A percentile compares a stretch with the other conserved stretches of the same genome.
Conservation (phyloP, 1,140 invertebrate species). For the Laupala kohalensis region DNA sequence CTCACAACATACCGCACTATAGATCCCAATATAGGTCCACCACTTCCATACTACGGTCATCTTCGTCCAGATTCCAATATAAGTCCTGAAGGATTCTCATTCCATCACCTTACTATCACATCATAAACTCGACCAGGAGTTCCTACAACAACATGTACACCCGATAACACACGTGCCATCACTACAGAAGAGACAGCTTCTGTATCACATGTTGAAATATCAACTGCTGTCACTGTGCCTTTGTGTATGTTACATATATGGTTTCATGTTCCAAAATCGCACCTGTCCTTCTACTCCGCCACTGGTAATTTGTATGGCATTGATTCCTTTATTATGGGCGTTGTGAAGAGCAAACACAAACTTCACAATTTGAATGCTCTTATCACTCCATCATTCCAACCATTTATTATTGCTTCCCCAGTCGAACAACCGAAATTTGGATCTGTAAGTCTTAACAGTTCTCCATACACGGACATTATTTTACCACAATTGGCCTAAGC, state of each 20-base stretch:
- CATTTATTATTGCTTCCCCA: slow-evolving; percentile 58
- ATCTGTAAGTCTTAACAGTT: slow-evolving; percentile 68
- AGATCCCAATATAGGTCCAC: no score
- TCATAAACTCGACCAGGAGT: no score
- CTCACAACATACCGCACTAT: no score
- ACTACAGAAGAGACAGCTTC: slow-evolving; percentile 71
- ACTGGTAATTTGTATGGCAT: slow-evolving; percentile 58
- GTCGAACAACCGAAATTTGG: slow-evolving; percentile 74
- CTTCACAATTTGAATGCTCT: slow-evolving; percentile 67
- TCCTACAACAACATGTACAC: no score
- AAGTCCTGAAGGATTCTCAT: no score
- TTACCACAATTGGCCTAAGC: slow-evolving; percentile 75
- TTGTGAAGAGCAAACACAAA: slow-evolving; percentile 68
- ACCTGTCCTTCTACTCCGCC: slow-evolving; percentile 79
- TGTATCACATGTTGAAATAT: slow-evolving; percentile 56
- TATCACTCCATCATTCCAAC: slow-evolving; percentile 81
- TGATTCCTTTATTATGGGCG: slow-evolving; percentile 76
- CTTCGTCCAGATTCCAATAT: no score
- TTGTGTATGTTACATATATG: slow-evolving; percentile 77
- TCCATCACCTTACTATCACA: no score
- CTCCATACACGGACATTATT: slow-evolving; percentile 75
- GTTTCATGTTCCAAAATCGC: slow-evolving; percentile 56
- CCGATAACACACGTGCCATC: slow-evolving; percentile 88
- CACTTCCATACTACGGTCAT: no score
- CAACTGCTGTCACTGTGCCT: slow-evolving; percentile 67